Conservation (phyloP, 1,140 invertebrate species). For the Agrypnia vestita region DNA sequence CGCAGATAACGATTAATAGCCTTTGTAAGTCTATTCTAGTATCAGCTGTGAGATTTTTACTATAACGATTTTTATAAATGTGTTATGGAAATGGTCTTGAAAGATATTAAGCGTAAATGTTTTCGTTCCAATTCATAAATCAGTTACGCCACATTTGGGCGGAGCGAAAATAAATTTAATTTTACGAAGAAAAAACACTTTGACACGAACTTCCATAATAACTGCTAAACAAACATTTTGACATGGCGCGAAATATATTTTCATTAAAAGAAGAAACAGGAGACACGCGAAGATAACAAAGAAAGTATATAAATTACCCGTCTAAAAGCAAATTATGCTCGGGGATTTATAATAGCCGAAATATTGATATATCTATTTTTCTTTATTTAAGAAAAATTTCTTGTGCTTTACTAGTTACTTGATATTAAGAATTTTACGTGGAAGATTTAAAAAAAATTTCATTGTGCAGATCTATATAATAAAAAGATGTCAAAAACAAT, state of each 20-base stretch:
- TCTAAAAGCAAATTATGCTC: constrained; percentile 38
- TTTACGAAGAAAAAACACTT: constrained; percentile 50
- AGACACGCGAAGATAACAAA: constrained; percentile 46
- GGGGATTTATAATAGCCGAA: constrained; percentile 12
- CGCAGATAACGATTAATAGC: too few relatives aligned
- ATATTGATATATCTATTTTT: constrained; percentile 7
- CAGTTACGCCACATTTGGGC: constrained; percentile 46
- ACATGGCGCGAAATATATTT: constrained; percentile 46
- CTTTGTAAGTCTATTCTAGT: too few relatives aligned
- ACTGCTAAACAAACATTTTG: constrained; percentile 48
- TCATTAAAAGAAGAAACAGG: constrained; percentile 49
- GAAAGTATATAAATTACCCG: constrained; percentile 50
- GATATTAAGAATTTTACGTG: too few relatives aligned
- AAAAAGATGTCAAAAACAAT: too few relatives aligned
- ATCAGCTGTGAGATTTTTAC: too few relatives aligned
- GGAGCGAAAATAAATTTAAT: constrained; percentile 52
- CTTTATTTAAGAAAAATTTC: too few relatives aligned
- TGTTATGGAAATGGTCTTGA: constrained; percentile 12
- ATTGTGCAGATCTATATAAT: too few relatives aligned
- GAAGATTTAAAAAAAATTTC: too few relatives aligned
- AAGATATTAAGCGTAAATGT: constrained; percentile 1
- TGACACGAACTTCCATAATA: constrained; percentile 47
- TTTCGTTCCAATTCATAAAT: constrained; percentile 51
- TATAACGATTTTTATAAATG: background rate
- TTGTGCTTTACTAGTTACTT: too few relatives aligned